These are phyloP conservation scores for Macropis europaea DNA, from an alignment of 2,888 invertebrate species.

Conservation along the genomic window DNA sequence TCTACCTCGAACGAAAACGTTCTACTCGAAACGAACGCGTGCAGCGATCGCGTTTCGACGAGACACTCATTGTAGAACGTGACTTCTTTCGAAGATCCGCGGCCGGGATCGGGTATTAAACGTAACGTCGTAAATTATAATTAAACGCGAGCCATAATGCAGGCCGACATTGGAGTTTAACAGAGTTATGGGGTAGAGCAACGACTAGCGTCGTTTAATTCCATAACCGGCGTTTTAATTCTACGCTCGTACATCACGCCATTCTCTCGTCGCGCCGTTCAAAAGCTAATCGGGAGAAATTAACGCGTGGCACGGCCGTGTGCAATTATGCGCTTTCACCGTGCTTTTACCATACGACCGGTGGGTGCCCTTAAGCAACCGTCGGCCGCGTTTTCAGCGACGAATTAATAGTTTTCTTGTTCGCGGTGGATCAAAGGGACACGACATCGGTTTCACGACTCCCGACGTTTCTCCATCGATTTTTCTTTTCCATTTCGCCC, in stretches of 20 bases:
- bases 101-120: conserved; percentile 1
- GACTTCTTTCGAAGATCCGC: too few relatives aligned
- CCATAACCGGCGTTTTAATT: conserved; percentile 47
- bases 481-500: neutral
- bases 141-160: conserved; percentile 35
- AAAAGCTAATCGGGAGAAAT: conserved; percentile 57
- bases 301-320: conserved; percentile 43
- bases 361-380: conserved; percentile 30
- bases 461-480: neutral
- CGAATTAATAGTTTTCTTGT: conserved; percentile 23
- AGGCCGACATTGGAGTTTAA: conserved; percentile 4
- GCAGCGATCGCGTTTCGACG: neutral
- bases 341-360: conserved; percentile 36
- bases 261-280: conserved; percentile 39
- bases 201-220: conserved; percentile 38
- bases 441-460: conserved; percentile 26
- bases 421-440: conserved; percentile 20
- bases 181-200: neutral
- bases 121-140: conserved; percentile 39
- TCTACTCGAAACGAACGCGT: neutral
- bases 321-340: conserved; percentile 41
- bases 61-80: too few relatives aligned
- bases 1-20: neutral
- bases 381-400: neutral
- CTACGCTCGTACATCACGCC: conserved; percentile 38